Evolutionary conservation across 2,113 vertebrate species (phyloP).

Genomic region (Salvelinus sp.): DNA sequence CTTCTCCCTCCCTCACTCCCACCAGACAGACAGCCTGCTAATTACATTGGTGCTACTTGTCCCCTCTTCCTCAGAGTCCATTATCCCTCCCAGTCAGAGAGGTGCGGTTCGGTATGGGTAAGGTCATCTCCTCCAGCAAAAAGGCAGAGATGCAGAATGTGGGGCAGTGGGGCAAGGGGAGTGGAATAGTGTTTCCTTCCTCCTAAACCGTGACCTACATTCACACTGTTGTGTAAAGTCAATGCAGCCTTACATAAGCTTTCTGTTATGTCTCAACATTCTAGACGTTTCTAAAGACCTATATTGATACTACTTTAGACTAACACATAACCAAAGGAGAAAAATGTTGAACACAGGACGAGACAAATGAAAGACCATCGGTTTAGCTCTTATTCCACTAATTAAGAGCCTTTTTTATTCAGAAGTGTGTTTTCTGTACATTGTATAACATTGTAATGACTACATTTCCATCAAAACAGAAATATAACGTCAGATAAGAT

Average conservation of each 20-base stretch:
- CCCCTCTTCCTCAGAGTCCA: neutral
- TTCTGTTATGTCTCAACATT: neutral
- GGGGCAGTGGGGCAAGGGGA: conserved; percentile 26
- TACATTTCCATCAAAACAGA: conserved; percentile 46
- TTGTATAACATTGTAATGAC: conserved; percentile 27
- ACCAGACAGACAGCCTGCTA: neutral
- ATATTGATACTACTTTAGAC: neutral
- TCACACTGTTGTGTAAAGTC: conserved; percentile 7
- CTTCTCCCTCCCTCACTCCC: neutral
- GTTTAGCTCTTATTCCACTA: neutral
- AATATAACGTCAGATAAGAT: conserved; percentile 37
- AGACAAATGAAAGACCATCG: neutral
- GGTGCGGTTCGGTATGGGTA: neutral
- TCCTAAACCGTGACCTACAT: conserved; percentile 24
- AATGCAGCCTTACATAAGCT: neutral
- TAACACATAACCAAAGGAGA: neutral
- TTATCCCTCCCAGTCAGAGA: too few relatives aligned
- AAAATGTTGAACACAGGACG: neutral
- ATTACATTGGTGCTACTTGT: neutral
- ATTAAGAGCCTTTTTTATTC: conserved; percentile 45
- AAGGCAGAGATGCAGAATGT: conserved; percentile 17
- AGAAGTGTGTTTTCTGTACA: conserved; percentile 36
- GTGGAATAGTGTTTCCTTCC: neutral
- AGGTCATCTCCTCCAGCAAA: conserved; percentile 16
- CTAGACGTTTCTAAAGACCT: neutral